Evolutionary conservation across 1,140 invertebrate genomes (phyloP).

Genomic region (Temnothorax longispinosus): DNA sequence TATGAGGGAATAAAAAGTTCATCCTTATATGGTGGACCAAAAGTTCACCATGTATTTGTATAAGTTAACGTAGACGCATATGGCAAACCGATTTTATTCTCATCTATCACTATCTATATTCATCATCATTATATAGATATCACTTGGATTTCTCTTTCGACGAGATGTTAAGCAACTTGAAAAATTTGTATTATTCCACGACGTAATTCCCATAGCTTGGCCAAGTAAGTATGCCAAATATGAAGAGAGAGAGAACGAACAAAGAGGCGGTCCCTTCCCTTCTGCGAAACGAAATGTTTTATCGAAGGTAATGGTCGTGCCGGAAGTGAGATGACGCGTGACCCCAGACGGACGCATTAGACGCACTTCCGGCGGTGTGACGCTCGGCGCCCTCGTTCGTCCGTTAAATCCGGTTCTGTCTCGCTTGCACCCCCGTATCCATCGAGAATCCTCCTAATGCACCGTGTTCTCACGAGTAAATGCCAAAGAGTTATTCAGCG

Average conservation of each 20-base stretch:
- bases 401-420: conserved; percentile 67
- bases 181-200: not conserved
- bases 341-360: conserved; percentile 86
- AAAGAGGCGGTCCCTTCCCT: conserved; percentile 71
- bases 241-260: conserved; percentile 9
- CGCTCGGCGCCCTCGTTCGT: conserved; percentile 78
- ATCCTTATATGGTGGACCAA: too few species aligned
- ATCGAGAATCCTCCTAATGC: conserved; percentile 53
- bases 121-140: not conserved
- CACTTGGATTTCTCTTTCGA: not conserved
- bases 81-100: not conserved
- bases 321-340: conserved; percentile 85
- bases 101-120: not conserved
- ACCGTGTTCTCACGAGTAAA: conserved; percentile 18
- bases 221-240: not conserved
- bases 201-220: not conserved
- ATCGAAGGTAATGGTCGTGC: conserved; percentile 83
- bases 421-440: conserved; percentile 45
- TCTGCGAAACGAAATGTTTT: conserved; percentile 78
- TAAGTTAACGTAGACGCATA: too few species aligned
- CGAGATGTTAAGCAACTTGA: conserved; percentile 11
- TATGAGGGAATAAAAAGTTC: too few species aligned
- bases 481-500: conserved; percentile 34
- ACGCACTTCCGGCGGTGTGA: conserved; percentile 85
- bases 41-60: too few species aligned